Base-by-base conservation (phyloP, 2,888 invertebrate species). In the Cephus pygmeus region DNA sequence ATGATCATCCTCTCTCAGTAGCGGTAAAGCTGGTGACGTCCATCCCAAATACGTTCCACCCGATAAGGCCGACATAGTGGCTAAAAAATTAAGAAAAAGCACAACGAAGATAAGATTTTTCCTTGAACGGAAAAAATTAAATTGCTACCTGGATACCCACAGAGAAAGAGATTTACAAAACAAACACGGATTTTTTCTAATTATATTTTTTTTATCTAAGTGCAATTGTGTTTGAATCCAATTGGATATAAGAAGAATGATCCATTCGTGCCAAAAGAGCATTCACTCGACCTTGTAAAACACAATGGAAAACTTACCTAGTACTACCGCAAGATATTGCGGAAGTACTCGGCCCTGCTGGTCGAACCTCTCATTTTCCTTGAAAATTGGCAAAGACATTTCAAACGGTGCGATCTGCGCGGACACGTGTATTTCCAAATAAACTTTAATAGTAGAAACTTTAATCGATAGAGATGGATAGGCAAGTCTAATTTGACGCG, bases 31-130 rank as follows among this genome's bases (percentile, higher is more conserved):
- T 79, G 94, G 91, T 1, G 94, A 94, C 1, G 94, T 93, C 94
- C 94, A 94, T 1, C 94, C 93, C 11, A 94, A 90, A 83, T 93
- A 93, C 4, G 93, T 93, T 1, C 94, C 94, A 4, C 93, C 91
- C 0, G 93, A 93, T 76, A 94, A 92, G 0, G 94, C 93, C 12
- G 93, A 93, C 11, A 94, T 89, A 71, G 94, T 94, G 12, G 94
- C 94, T 94, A 89, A 34, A 75, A 56, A 4, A 69, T 74, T 56
- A 12, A 15, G 30, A 30, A 56, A 15, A 9, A 35, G 2, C 23
- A 56, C 23, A 56, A 23, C 23, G 9, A 9, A 15, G 6, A 23
- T 15, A 23, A 56, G 23, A 56, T 23, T 56, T 56, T 56, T 56
- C 6, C 56, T 23, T 56, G 15, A 2, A 23, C 23, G 56, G 23